These are phyloP conservation scores for Phylloscopus trochiloides DNA, from an alignment of 2,113 vertebrate genomes.

Conservation along the genomic window DNA sequence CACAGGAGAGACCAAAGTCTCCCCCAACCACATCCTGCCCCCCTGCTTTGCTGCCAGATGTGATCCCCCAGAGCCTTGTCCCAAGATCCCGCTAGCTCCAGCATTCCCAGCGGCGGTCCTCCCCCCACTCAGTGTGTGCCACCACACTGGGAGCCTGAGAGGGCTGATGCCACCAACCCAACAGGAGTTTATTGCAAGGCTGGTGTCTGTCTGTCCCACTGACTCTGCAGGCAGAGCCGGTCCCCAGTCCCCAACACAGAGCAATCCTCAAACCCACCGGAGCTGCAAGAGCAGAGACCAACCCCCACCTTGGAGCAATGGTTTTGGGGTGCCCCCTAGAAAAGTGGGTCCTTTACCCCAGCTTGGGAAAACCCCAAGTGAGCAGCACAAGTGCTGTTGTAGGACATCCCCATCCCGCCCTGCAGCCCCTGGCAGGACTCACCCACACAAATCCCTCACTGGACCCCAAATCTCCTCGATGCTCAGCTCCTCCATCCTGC, in stretches of 20 bases:
- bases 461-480: rapidly evolving
- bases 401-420: not conserved
- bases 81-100: not conserved
- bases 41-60: not conserved
- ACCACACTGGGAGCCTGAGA: rapidly evolving
- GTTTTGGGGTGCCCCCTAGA: not conserved
- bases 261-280: rapidly evolving
- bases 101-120: rapidly evolving
- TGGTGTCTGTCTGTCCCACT: not conserved
- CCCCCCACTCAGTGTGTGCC: rapidly evolving
- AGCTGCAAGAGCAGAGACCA: not conserved
- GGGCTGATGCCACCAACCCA: not conserved
- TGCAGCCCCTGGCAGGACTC: not conserved
- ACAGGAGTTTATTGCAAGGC: not conserved
- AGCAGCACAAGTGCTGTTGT: not conserved
- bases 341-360: not conserved
- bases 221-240: rapidly evolving
- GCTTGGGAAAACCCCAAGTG: not conserved
- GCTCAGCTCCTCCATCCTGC: not conserved
- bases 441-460: not conserved
- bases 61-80: not conserved
- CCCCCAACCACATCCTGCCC: not conserved
- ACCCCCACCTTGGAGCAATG: rapidly evolving
- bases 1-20: not conserved
- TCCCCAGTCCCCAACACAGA: not conserved